Evolutionary conservation across 2,113 vertebrate species (phyloP).

Genomic region (Anseranas semipalmata): DNA sequence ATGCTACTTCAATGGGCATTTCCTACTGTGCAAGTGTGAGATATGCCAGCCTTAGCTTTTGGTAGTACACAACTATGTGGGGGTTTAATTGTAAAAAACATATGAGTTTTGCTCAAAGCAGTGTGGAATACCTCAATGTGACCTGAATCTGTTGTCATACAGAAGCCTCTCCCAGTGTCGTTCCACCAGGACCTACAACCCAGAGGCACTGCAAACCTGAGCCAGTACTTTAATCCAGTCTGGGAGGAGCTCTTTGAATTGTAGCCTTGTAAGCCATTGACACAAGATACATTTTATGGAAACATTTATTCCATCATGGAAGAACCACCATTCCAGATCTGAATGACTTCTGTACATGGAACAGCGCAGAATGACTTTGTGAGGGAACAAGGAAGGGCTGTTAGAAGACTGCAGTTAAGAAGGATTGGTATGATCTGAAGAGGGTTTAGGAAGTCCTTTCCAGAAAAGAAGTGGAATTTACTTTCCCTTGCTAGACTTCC

Average conservation of each 20-base stretch:
- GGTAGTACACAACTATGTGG: background rate
- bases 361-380: background rate
- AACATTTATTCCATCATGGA: background rate
- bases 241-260: background rate
- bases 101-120: background rate
- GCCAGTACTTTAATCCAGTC: background rate
- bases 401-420: background rate
- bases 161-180: background rate
- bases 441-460: background rate
- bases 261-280: background rate
- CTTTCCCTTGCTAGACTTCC: background rate
- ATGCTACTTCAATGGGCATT: background rate
- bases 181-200: background rate
- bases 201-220: background rate
- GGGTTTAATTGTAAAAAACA: background rate
- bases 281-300: background rate
- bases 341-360: accelerated
- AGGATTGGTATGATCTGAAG: background rate
- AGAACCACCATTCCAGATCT: background rate
- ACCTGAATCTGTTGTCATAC: background rate
- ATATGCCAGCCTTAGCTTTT: background rate
- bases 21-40: background rate
- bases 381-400: background rate
- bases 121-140: background rate
- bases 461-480: background rate